phyloP scores from a whole-genome alignment of 2,888 invertebrate genomes.

The Anorthoa munda region DNA sequence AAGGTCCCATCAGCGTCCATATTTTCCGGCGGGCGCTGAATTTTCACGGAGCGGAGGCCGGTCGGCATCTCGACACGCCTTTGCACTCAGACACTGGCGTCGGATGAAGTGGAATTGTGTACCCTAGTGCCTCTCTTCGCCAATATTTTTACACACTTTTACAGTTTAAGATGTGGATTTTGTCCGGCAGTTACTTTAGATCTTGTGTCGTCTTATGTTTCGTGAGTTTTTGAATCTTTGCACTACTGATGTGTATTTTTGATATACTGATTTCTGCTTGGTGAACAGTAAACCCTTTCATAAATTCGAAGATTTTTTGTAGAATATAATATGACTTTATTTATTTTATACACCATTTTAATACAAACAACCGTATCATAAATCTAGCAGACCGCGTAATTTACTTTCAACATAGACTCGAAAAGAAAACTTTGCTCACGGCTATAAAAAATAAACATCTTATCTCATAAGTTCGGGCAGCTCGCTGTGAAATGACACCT shows the following conservation, averaged over 20 bases:
- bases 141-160: conserved; percentile 84
- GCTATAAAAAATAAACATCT: conserved; percentile 83
- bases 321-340: not conserved
- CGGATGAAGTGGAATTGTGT: conserved; percentile 85
- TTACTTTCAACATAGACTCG: conserved; percentile 65
- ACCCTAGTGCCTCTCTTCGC: conserved; percentile 78
- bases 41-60: conserved; percentile 87
- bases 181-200: conserved; percentile 56
- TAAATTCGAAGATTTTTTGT: not conserved
- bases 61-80: conserved; percentile 87
- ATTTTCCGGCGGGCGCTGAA: conserved; percentile 86
- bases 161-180: conserved; percentile 76
- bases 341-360: not conserved
- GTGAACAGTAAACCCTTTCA: not conserved
- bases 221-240: conserved; percentile 5
- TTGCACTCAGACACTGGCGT: conserved; percentile 88
- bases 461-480: conserved; percentile 83
- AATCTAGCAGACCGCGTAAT: conserved; percentile 64
- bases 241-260: not conserved
- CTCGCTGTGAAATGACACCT: conserved; percentile 88
- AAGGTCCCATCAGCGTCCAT: conserved; percentile 89
- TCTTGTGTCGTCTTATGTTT: conserved; percentile 47
- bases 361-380: conserved; percentile 40
- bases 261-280: not conserved
- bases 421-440: conserved; percentile 73